Conservation (phyloP, 2,113 vertebrate genomes). For the Tragelaphus buxtoni region DNA sequence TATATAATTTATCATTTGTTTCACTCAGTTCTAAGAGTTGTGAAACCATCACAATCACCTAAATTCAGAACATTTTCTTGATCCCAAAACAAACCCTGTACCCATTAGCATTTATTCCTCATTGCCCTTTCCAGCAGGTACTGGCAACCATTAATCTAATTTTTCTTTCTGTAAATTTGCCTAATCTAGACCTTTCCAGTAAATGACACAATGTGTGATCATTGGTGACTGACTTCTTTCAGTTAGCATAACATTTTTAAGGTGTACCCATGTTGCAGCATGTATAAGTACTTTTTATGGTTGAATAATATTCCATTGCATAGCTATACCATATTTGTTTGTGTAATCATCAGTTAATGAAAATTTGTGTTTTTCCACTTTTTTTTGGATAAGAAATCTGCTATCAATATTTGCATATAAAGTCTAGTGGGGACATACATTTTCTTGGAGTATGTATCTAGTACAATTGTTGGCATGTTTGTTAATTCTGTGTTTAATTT, state of each 20-base stretch:
- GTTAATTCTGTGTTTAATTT: background rate
- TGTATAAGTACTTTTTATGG: background rate
- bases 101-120: background rate
- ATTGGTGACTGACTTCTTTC: too few species aligned
- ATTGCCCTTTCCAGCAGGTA: background rate
- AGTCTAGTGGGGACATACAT: background rate
- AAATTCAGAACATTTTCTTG: background rate
- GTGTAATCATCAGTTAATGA: background rate
- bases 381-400: background rate
- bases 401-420: background rate
- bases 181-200: background rate
- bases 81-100: background rate
- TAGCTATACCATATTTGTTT: background rate
- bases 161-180: background rate
- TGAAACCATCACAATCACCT: background rate
- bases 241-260: background rate
- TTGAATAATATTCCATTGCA: background rate
- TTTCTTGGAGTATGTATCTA: background rate
- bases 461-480: background rate
- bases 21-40: background rate
- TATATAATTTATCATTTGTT: background rate
- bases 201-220: background rate
- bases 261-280: background rate
- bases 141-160: background rate
- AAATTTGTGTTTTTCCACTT: background rate